Conservation (phyloP, 2,113 vertebrate species). For the Ifrita kowaldi region DNA sequence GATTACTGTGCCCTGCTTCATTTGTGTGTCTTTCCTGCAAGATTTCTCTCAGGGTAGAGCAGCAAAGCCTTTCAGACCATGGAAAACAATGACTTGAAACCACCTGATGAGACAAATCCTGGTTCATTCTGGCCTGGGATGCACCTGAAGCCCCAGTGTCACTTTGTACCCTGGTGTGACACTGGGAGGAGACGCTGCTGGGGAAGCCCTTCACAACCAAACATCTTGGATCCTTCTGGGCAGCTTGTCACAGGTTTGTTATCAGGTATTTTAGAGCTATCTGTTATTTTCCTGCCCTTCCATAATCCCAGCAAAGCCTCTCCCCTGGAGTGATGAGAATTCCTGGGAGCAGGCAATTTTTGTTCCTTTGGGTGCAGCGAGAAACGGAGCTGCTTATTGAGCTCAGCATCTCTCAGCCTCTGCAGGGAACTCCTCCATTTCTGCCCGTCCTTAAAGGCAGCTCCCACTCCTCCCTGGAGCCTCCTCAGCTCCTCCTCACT, state of each 20-base stretch:
- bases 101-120: not conserved
- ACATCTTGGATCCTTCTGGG: too few relatives aligned
- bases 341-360: not conserved
- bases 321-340: not conserved
- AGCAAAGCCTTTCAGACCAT: not conserved
- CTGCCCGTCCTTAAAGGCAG: not conserved
- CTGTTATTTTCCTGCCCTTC: not conserved
- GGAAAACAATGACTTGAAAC: not conserved
- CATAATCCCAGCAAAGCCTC: not conserved
- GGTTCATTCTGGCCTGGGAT: not conserved
- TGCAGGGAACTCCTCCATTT: not conserved
- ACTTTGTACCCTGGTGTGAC: not conserved
- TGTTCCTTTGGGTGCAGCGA: not conserved
- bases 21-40: not conserved
- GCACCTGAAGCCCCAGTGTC: rapidly evolving
- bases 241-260: not conserved
- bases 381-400: rapidly evolving
- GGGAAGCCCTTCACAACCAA: not conserved
- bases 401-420: not conserved
- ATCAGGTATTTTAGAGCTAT: not conserved
- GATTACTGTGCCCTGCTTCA: not conserved
- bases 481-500: not conserved
- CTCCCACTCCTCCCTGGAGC: not conserved
- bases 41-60: not conserved
- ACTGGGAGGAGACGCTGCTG: rapidly evolving